These are phyloP conservation scores for Caracal caracal DNA, from an alignment of 2,113 vertebrate genomes.

Conservation along the genomic window DNA sequence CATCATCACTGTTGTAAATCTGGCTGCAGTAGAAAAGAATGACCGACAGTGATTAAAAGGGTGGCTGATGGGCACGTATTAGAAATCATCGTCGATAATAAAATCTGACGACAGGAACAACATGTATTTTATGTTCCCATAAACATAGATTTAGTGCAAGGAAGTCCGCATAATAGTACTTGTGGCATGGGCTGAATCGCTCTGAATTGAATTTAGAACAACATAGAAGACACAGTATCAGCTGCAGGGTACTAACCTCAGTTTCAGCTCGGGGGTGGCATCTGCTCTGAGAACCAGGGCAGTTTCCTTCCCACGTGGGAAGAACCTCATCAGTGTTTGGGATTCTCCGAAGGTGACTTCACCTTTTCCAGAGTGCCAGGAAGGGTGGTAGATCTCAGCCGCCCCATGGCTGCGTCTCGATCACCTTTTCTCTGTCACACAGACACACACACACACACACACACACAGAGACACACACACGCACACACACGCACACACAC, in stretches of 20 bases:
- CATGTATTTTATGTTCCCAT: conserved; percentile 70
- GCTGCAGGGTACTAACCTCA: conserved; percentile 43
- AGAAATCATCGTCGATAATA: conserved; percentile 72
- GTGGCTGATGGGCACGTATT: conserved; percentile 67
- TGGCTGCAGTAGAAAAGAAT: conserved; percentile 67
- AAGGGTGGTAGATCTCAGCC: not conserved
- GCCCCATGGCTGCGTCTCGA: not conserved
- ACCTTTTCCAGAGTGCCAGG: not conserved
- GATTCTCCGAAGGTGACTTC: not conserved
- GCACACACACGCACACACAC: not conserved
- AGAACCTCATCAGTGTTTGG: not conserved
- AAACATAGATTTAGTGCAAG: conserved; percentile 78
- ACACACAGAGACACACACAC: not conserved
- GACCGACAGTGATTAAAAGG: conserved; percentile 79
- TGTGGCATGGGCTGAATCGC: conserved; percentile 56
- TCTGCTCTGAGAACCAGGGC: conserved; percentile 28
- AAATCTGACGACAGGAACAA: conserved; percentile 75
- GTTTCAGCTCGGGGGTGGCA: not conserved
- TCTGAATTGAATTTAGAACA: conserved; percentile 75
- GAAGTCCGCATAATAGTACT: conserved; percentile 61
- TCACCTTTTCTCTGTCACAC: not conserved
- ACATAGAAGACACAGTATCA: conserved; percentile 59
- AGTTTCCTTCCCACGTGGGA: not conserved
- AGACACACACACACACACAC: not conserved
- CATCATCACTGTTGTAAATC: conserved; percentile 73